A percentile compares a stretch with the other conserved stretches of the same genome.
phyloP scores from a whole-genome alignment of 2,888 invertebrate species.

The Branchipolynoe longqiensis region DNA sequence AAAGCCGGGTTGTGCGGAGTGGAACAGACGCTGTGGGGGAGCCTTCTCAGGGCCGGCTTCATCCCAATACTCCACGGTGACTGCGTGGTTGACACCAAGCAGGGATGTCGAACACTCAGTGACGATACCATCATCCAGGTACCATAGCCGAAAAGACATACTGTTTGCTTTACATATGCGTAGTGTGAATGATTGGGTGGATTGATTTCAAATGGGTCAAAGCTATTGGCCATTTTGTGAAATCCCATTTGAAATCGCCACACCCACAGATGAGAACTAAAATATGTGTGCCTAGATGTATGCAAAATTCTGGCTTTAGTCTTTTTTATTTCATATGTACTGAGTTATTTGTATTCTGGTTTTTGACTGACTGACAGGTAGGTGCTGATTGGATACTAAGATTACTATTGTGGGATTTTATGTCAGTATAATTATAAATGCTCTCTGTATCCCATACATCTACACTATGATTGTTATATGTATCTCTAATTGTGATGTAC shows the following conservation, averaged over 20 bases:
- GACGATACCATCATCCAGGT: slow-evolving; percentile 76
- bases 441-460: no score
- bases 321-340: not conserved
- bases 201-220: not conserved
- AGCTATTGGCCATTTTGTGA: not conserved
- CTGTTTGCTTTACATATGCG: no score
- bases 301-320: not conserved
- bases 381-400: not conserved
- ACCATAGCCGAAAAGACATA: no score
- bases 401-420: not conserved
- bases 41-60: slow-evolving; percentile 68
- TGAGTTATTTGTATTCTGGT: not conserved
- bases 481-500: no score
- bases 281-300: no score
- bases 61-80: slow-evolving; percentile 76
- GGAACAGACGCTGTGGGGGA: slow-evolving; percentile 56
- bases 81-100: slow-evolving; percentile 69
- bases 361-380: not conserved
- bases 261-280: no score
- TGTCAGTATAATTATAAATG: no score
- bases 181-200: no score
- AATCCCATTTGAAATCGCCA: no score
- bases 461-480: no score
- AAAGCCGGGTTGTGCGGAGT: not conserved
- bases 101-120: slow-evolving; percentile 73